Conservation (phyloP, 2,888 invertebrate genomes). For the Boloria euphrosyne region DNA sequence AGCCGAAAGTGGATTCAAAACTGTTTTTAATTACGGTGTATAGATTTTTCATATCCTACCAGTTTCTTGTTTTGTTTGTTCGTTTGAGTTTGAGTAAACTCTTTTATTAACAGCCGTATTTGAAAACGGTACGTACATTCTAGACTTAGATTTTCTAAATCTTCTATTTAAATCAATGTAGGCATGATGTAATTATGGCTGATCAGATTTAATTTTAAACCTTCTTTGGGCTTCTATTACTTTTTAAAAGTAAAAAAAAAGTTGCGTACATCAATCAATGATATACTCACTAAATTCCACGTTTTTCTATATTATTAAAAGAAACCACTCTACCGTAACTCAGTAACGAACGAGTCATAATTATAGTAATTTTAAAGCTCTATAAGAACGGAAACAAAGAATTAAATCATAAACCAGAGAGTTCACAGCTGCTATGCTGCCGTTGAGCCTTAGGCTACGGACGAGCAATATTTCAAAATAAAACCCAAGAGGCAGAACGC, state of each 20-base stretch:
- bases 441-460: slow-evolving; percentile 16
- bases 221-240: too few species aligned
- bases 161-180: too few species aligned
- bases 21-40: slow-evolving; percentile 16
- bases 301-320: slow-evolving; percentile 21
- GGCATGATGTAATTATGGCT: too few species aligned
- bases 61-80: slow-evolving; percentile 15
- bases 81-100: too few species aligned
- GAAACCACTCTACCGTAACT: slow-evolving; percentile 7
- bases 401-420: slow-evolving; percentile 14
- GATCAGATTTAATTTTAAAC: too few species aligned
- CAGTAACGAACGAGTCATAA: slow-evolving; percentile 13
- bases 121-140: too few species aligned
- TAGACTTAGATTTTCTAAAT: too few species aligned
- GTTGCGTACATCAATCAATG: background rate
- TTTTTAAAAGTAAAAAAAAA: too few species aligned
- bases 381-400: slow-evolving; percentile 17
- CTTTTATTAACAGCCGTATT: too few species aligned
- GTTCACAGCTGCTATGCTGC: slow-evolving; percentile 19
- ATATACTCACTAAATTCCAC: background rate
- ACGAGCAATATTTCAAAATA: slow-evolving; percentile 16
- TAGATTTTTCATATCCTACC: slow-evolving; percentile 12
- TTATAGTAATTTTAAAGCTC: slow-evolving; percentile 20
- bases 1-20: slow-evolving; percentile 13
- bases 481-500: slow-evolving; percentile 9